Evolutionary conservation across 2,797 vertebrate species (phyloP).

Genomic region (Corythornis leucogaster): DNA sequence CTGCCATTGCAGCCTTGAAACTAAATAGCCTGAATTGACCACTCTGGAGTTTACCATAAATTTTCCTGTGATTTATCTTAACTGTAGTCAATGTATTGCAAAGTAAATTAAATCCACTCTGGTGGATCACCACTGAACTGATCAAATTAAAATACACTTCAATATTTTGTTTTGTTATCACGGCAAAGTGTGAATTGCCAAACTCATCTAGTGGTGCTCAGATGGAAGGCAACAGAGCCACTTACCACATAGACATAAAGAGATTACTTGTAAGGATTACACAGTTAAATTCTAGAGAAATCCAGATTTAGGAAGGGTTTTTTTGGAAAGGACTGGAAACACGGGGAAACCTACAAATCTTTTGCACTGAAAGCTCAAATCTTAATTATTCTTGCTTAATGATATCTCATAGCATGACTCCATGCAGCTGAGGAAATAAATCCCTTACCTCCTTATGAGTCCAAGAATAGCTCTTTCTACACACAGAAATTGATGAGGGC

Average conservation of each 20-base stretch:
- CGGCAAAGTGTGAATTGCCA: neutral
- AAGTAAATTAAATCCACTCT: neutral
- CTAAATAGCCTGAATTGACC: neutral
- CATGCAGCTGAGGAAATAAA: slow-evolving; percentile 51
- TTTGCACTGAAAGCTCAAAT: neutral
- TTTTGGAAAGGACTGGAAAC: neutral
- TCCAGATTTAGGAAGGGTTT: neutral
- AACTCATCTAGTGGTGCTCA: neutral
- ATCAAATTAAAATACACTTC: neutral
- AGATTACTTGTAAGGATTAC: neutral
- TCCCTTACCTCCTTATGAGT: slow-evolving; percentile 30
- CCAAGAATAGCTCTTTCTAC: slow-evolving; percentile 44
- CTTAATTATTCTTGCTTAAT: slow-evolving; percentile 38
- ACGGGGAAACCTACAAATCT: neutral
- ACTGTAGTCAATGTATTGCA: neutral
- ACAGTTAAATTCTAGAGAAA: neutral
- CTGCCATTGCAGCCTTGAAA: neutral
- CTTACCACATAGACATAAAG: neutral
- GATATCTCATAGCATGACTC: slow-evolving; percentile 21
- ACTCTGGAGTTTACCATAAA: neutral
- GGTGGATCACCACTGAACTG: neutral
- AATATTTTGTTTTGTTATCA: neutral
- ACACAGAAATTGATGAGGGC: slow-evolving; percentile 14
- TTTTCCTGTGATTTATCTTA: neutral
- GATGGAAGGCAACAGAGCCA: neutral